Conservation (phyloP, 1,140 invertebrate genomes). For the Drosophila sechellia region DNA sequence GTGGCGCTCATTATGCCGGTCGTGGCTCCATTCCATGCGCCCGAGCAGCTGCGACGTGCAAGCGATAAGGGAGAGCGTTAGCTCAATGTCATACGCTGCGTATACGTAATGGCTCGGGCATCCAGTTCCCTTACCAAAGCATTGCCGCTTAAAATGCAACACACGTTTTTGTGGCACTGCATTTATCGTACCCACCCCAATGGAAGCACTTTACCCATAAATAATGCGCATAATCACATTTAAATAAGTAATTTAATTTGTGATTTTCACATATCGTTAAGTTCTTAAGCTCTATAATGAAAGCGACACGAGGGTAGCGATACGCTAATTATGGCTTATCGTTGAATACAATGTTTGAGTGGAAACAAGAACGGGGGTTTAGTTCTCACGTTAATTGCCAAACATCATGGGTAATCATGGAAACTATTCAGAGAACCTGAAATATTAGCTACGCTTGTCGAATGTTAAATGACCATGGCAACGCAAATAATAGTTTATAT, state of each 20-base stretch:
- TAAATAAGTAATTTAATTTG: slow-evolving; percentile 82
- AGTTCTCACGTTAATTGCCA: neutral
- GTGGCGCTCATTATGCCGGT: slow-evolving; percentile 72
- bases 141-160: slow-evolving; percentile 67
- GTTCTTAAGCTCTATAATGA: slow-evolving; percentile 54
- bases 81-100: slow-evolving; percentile 70
- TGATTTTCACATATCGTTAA: slow-evolving; percentile 77
- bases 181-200: slow-evolving; percentile 56
- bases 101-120: slow-evolving; percentile 65
- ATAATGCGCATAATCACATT: slow-evolving; percentile 80
- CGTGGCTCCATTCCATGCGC: slow-evolving; percentile 66
- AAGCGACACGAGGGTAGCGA: slow-evolving; percentile 6
- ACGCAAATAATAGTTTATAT: slow-evolving; percentile 4
- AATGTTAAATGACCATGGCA: neutral
- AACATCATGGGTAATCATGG: neutral
- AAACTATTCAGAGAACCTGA: slow-evolving; percentile 10
- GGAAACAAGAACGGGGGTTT: neutral
- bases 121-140: slow-evolving; percentile 3
- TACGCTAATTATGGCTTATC: slow-evolving; percentile 10
- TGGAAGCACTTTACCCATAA: slow-evolving; percentile 52
- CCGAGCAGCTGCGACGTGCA: slow-evolving; percentile 70
- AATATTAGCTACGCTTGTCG: neutral
- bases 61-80: slow-evolving; percentile 72
- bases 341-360: slow-evolving; percentile 8
- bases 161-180: slow-evolving; percentile 72